phyloP scores from a whole-genome alignment of 2,888 invertebrate genomes.

The Pediacus dermestoides region DNA sequence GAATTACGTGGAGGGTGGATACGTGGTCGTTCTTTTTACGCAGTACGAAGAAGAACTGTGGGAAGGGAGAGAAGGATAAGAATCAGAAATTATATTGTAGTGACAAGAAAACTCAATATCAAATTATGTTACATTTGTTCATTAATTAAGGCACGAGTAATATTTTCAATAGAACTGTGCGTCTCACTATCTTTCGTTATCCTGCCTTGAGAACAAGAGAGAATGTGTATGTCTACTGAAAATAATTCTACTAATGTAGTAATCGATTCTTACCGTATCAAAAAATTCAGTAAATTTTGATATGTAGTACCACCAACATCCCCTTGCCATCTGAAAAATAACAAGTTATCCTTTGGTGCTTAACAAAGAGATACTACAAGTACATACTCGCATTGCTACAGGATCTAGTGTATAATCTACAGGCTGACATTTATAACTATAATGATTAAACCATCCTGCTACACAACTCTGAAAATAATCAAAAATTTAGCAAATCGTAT shows the following conservation, averaged over 20 bases:
- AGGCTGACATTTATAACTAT: slow-evolving; percentile 94
- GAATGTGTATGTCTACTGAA: too few relatives aligned
- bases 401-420: slow-evolving; percentile 92
- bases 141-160: too few relatives aligned
- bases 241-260: too few relatives aligned
- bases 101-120: too few relatives aligned
- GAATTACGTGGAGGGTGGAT: slow-evolving; percentile 90
- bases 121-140: too few relatives aligned
- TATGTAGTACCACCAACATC: slow-evolving; percentile 95
- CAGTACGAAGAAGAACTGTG: slow-evolving; percentile 92
- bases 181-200: too few relatives aligned
- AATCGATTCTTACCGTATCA: slow-evolving; percentile 75
- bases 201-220: too few relatives aligned
- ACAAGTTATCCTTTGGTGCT: slow-evolving; percentile 7
- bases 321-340: slow-evolving; percentile 79
- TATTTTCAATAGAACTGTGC: too few relatives aligned
- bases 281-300: slow-evolving; percentile 95
- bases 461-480: slow-evolving; percentile 67
- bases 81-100: not conserved
- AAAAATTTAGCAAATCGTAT: slow-evolving; percentile 2
- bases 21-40: slow-evolving; percentile 93
- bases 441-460: slow-evolving; percentile 93
- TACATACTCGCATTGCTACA: slow-evolving; percentile 84
- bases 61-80: too few relatives aligned
- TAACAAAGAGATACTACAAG: slow-evolving; percentile 2